These are phyloP conservation scores for Tyrannus savana DNA, from an alignment of 2,113 vertebrate genomes.

Conservation along the genomic window DNA sequence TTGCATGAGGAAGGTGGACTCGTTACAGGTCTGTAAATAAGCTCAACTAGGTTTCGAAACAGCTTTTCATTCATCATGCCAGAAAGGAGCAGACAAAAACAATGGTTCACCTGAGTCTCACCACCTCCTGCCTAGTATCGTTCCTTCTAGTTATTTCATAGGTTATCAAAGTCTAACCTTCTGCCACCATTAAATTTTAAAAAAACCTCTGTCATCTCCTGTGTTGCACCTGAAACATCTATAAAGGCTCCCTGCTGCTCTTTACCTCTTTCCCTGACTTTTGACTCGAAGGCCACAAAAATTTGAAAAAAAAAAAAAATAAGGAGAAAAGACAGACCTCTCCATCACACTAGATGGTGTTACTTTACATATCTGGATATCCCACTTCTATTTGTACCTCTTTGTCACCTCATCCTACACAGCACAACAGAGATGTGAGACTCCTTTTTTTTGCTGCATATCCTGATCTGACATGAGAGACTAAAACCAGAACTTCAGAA, in stretches of 20 bases:
- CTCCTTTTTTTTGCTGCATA: neutral
- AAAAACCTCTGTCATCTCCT: neutral
- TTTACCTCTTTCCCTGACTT: neutral
- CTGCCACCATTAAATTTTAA: neutral
- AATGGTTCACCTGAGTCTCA: neutral
- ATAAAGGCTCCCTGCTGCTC: neutral
- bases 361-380: neutral
- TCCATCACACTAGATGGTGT: neutral
- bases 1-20: neutral
- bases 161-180: neutral
- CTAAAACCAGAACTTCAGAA: conserved; percentile 2
- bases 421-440: neutral
- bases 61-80: neutral
- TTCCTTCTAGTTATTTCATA: neutral
- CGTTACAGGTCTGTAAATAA: neutral
- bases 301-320: neutral
- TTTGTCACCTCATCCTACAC: neutral
- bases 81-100: neutral
- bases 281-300: neutral
- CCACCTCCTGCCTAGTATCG: neutral
- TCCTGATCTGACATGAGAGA: neutral
- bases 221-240: neutral
- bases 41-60: neutral
- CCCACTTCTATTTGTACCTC: neutral
- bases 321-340: neutral